Evolutionary conservation across 2,797 vertebrate species (phyloP).

Genomic region (Cyclopterus lumpus): DNA sequence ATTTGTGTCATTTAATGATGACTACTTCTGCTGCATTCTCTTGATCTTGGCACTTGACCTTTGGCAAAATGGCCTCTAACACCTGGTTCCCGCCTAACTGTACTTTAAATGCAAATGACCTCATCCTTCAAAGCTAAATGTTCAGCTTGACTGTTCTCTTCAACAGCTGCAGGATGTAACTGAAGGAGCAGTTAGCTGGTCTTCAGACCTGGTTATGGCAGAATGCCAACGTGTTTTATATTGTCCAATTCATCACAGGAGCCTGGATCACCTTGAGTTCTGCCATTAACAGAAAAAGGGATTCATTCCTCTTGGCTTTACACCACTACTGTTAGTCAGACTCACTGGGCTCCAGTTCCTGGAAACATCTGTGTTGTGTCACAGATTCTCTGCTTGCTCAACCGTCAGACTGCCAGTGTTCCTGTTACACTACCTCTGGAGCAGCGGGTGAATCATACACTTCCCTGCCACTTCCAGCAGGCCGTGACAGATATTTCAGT

Average conservation of each 20-base stretch:
- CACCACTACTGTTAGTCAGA: conserved; percentile 17
- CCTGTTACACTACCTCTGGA: not conserved
- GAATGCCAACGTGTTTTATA: conserved; percentile 41
- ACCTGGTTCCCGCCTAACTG: too few species aligned
- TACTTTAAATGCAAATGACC: too few species aligned
- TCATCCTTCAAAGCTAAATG: too few species aligned
- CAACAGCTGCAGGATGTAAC: too few species aligned
- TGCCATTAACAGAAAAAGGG: conserved; percentile 1
- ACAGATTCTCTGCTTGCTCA: conserved; percentile 12
- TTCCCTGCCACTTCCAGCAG: not conserved
- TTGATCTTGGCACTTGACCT: too few species aligned
- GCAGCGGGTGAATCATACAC: conserved; percentile 5
- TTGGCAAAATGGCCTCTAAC: too few species aligned
- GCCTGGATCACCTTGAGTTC: conserved; percentile 16
- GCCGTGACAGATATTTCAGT: conserved; percentile 3
- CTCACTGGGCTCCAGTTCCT: conserved; percentile 12
- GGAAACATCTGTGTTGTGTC: conserved; percentile 2
- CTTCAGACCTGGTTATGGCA: too few species aligned
- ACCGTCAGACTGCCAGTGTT: conserved; percentile 14
- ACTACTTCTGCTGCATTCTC: not conserved
- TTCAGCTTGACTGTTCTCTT: too few species aligned
- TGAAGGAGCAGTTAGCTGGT: too few species aligned
- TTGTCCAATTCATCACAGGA: conserved; percentile 37
- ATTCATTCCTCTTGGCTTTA: conserved; percentile 31
- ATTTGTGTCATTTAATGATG: not conserved